Evolutionary conservation across 1,140 invertebrate genomes (phyloP).

Genomic region (Philaenus spumarius): DNA sequence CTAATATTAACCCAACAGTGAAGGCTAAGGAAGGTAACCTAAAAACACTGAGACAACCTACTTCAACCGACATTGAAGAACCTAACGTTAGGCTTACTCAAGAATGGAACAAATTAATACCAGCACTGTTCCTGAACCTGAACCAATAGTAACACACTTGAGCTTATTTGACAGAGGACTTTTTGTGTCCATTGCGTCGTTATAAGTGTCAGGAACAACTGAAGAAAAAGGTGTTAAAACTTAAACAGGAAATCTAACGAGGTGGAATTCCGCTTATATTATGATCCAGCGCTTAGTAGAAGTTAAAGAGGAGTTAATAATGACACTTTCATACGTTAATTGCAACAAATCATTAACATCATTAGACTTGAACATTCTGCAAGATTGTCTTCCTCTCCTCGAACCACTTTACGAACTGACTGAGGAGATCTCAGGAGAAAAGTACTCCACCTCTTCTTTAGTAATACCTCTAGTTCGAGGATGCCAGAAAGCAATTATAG

Average conservation of each 20-base stretch:
- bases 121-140: no score
- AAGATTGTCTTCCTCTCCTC: background rate
- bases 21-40: no score
- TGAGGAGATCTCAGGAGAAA: constrained; percentile 10
- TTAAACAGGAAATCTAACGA: background rate
- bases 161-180: no score
- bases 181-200: no score
- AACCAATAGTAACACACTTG: no score
- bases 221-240: no score
- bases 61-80: no score
- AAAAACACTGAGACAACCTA: no score
- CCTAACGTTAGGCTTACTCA: no score
- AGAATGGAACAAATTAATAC: no score
- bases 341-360: background rate
- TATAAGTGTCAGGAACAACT: background rate
- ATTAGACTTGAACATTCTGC: background rate
- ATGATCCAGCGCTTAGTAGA: background rate
- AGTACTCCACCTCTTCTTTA: background rate
- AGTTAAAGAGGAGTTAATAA: background rate
- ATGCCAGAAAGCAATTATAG: background rate
- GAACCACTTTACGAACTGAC: background rate
- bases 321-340: background rate
- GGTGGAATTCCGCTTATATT: constrained; percentile 3
- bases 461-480: constrained; percentile 7
- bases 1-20: no score